These are phyloP conservation scores for Percopsis transmontana DNA, from an alignment of 2,113 vertebrate species.

Conservation along the genomic window DNA sequence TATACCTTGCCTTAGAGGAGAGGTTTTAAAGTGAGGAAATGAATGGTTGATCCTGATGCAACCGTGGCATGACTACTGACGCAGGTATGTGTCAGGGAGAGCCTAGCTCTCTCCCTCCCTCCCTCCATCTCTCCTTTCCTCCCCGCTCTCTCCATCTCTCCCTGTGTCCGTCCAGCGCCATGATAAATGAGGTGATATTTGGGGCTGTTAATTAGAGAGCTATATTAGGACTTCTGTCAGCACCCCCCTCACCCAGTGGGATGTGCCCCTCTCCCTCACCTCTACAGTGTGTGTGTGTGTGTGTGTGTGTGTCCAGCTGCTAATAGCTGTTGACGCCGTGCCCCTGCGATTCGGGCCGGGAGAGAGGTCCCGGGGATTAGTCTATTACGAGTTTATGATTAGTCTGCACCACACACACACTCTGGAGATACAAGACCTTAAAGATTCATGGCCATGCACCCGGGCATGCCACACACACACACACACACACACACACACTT, in stretches of 20 bases:
- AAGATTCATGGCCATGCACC: too few relatives aligned
- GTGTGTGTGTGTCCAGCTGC: slow-evolving; percentile 25
- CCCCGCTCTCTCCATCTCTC: slow-evolving; percentile 11
- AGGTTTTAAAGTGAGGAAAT: too few relatives aligned
- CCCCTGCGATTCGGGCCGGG: slow-evolving; percentile 26
- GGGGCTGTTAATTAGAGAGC: slow-evolving; percentile 74
- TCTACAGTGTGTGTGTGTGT: slow-evolving; percentile 26
- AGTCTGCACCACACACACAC: slow-evolving; percentile 14
- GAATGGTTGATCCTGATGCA: too few relatives aligned
- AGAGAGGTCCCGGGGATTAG: slow-evolving; percentile 25
- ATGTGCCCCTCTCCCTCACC: slow-evolving; percentile 56
- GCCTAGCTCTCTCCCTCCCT: slow-evolving; percentile 7
- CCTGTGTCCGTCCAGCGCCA: slow-evolving; percentile 32
- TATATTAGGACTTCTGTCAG: slow-evolving; percentile 68
- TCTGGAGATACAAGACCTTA: too few relatives aligned
- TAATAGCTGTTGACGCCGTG: slow-evolving; percentile 50
- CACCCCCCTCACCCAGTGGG: slow-evolving; percentile 42
- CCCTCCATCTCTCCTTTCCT: not conserved
- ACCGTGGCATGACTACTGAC: too few relatives aligned
- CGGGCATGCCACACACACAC: not conserved
- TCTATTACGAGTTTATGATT: slow-evolving; percentile 46
- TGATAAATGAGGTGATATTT: slow-evolving; percentile 73
- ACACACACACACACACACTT: not conserved
- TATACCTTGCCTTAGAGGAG: too few relatives aligned
- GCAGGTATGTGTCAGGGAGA: too few relatives aligned